phyloP scores from a whole-genome alignment of 64 coral and sea anemone genomes.

The Pocillopora verrucosa region DNA sequence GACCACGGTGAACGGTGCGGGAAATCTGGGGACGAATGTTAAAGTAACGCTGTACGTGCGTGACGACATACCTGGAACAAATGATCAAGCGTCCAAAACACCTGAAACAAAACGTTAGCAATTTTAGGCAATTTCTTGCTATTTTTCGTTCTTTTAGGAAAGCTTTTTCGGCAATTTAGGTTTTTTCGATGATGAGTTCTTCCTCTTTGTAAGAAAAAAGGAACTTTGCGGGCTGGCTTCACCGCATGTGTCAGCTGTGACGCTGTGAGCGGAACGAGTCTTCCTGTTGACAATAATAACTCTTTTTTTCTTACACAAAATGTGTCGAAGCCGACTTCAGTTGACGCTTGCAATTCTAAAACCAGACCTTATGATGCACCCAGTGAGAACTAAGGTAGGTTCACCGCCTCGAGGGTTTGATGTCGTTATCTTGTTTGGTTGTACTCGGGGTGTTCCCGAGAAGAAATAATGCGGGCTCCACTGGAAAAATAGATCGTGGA shows the following conservation, averaged over 20 bases:
- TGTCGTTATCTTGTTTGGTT: background rate
- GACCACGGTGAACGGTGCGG: background rate
- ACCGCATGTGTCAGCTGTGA: too few species aligned
- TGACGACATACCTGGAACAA: background rate
- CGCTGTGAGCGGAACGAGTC: too few species aligned
- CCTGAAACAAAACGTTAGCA: too few species aligned
- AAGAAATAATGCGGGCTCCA: too few species aligned
- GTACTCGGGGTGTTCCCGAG: background rate
- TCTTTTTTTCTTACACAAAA: background rate
- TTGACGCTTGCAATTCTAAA: conserved; percentile 91
- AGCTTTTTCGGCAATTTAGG: background rate
- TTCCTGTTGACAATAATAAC: too few species aligned
- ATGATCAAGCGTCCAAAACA: background rate
- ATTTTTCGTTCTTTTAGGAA: background rate
- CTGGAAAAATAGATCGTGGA: background rate
- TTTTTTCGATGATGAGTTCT: too few species aligned
- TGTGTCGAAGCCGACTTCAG: conserved; percentile 51
- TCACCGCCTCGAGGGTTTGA: background rate
- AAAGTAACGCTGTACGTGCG: background rate
- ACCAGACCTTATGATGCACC: conserved; percentile 84
- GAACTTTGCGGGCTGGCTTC: too few species aligned
- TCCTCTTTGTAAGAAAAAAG: background rate
- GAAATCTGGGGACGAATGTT: background rate
- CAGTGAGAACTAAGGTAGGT: conserved; percentile 66
- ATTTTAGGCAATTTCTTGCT: background rate